A percentile compares a stretch with the other conserved stretches of the same genome.
These are phyloP conservation scores for Arge pagana DNA, from an alignment of 2,888 invertebrate genomes.

Conservation along the genomic window DNA sequence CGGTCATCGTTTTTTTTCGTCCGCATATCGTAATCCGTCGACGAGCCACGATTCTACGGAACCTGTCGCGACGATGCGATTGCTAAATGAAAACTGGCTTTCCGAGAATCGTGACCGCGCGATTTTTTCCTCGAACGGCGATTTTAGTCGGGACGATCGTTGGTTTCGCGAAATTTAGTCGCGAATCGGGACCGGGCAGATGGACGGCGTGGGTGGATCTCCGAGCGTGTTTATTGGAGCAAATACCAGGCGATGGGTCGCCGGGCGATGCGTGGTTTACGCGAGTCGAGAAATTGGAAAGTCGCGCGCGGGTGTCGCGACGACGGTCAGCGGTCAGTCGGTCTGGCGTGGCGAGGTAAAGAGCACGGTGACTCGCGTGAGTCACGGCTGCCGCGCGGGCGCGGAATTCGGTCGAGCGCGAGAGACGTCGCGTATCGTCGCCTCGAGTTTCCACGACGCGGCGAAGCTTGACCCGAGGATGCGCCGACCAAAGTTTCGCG, in stretches of 20 bases:
- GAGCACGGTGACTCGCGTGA: background rate
- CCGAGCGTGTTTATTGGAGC: constrained; percentile 5
- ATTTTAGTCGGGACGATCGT: too few relatives aligned
- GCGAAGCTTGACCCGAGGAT: too few relatives aligned
- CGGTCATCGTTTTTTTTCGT: too few relatives aligned
- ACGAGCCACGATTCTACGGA: too few relatives aligned
- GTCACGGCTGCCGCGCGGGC: background rate
- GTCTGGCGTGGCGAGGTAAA: background rate
- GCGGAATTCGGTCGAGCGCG: background rate
- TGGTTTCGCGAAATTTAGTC: too few relatives aligned
- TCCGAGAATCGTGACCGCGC: too few relatives aligned
- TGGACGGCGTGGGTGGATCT: background rate
- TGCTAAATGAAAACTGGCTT: too few relatives aligned
- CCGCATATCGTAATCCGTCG: too few relatives aligned
- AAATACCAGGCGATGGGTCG: constrained; percentile 1
- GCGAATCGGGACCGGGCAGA: constrained; percentile 6
- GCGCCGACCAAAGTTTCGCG: background rate
- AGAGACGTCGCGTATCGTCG: too few relatives aligned
- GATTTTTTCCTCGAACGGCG: too few relatives aligned
- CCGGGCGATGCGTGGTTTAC: background rate
- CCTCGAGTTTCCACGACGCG: too few relatives aligned
- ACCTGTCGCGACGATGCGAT: too few relatives aligned
- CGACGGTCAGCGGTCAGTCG: background rate
- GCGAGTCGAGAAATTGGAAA: constrained; percentile 8
- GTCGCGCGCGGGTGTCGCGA: constrained; percentile 2